Base-by-base conservation (phyloP, 2,888 invertebrate genomes). In the Morpho helenor region DNA sequence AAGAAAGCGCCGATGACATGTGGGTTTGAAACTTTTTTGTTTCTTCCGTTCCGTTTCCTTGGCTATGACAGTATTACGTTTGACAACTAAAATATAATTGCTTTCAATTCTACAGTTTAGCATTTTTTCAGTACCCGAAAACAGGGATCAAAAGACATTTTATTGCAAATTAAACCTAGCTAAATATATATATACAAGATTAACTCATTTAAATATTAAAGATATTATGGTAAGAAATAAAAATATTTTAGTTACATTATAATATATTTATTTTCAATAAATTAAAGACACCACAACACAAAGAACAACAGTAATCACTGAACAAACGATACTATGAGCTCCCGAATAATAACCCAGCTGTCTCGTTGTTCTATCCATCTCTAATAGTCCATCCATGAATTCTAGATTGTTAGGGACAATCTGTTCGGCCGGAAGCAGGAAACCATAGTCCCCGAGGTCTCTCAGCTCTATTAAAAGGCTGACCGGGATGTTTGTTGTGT, bases 401-500 rank as follows among this genome's bases (percentile, higher is more conserved):
- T 95, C 95, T 52, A 91, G 72, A 46, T 87, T 91, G 40, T 92
- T 93, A 2, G 87, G 87, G 8, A 90, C 75, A 48, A 94, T 93
- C 62, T 91, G 83, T 0, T 77, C 75, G 0, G 89, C 68, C 0
- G 93, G 93, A 0, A 94, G 78, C 1, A 93, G 69, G 74, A 94
- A 94, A 0, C 93, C 94, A 49, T 81, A 91, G 7, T 76, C 75
- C 2, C 93, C 93, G 3, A 82, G 81, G 66, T 94, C 94, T 31
- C 93, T 76, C 0, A 94, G 84, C 69, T 94, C 94, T n/a, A 93
- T 80, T 0, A 93, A 91, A 68, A 91, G 92, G 1, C 91, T 76
- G 46, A 93, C 84, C 7, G 92, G 91, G 0, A 92, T 87, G 1
- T 89, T 77, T 0, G 86, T 78, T 2, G 69, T 77, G 3, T 87